phyloP scores from a whole-genome alignment of 2,113 vertebrate species.

The Melanostigma gelatinosum region DNA sequence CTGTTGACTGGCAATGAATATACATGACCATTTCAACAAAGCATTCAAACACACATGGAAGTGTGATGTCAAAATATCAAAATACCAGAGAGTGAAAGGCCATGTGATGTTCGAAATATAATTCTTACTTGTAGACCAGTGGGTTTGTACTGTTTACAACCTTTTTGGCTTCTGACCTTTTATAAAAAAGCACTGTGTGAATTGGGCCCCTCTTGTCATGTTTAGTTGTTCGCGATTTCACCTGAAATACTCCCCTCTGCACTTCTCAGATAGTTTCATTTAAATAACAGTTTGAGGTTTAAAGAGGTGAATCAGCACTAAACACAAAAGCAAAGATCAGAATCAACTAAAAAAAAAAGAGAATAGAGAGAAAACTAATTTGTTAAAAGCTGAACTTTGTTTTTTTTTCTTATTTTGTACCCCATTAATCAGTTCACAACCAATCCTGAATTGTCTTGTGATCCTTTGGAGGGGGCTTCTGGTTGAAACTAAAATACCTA shows the following conservation, averaged over 20 bases:
- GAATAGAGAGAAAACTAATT: background rate
- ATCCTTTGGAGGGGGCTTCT: background rate
- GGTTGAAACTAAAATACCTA: background rate
- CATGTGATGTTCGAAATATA: too few species aligned
- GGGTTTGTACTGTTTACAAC: background rate
- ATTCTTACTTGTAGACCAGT: background rate
- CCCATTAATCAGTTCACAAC: background rate
- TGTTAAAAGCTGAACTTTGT: too few species aligned
- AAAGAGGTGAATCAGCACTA: background rate
- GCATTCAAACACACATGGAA: background rate
- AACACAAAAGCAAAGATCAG: background rate
- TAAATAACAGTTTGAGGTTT: background rate
- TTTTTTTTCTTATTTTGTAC: background rate
- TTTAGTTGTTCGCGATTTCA: background rate
- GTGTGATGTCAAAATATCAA: background rate
- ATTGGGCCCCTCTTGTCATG: background rate
- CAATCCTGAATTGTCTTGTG: background rate
- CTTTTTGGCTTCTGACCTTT: background rate
- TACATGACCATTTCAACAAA: background rate
- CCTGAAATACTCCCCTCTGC: background rate
- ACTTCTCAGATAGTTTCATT: background rate
- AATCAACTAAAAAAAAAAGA: background rate
- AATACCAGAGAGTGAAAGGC: background rate
- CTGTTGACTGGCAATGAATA: background rate
- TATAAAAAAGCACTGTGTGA: too few species aligned